Conservation (phyloP, 2,888 invertebrate genomes). For the Calliscelio sp. region DNA sequence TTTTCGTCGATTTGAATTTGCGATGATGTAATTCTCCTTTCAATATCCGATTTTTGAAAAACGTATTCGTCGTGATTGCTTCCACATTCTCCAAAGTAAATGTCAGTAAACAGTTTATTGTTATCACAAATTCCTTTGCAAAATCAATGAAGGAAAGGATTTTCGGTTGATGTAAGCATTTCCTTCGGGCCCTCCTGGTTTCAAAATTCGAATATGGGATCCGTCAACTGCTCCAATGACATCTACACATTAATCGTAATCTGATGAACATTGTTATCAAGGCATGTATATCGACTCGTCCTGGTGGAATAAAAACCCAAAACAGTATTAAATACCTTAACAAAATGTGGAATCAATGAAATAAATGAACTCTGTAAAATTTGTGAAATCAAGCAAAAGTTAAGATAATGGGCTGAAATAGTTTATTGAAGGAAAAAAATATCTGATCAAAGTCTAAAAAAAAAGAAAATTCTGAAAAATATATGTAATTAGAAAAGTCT, state of each 20-base stretch:
- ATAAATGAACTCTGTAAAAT: too few species aligned
- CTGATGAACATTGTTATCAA: slow-evolving; percentile 8
- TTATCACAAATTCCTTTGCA: slow-evolving; percentile 38
- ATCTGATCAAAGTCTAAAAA: too few species aligned
- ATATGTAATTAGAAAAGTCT: too few species aligned
- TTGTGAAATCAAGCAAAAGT: too few species aligned
- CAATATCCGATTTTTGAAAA: slow-evolving; percentile 24
- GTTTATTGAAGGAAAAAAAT: too few species aligned
- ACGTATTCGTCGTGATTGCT: slow-evolving; percentile 46
- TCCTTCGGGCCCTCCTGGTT: slow-evolving; percentile 24
- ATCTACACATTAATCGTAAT: slow-evolving; percentile 10
- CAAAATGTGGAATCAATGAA: too few species aligned
- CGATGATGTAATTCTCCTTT: not conserved
- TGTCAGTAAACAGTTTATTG: slow-evolving; percentile 44
- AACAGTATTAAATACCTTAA: too few species aligned
- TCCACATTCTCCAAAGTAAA: slow-evolving; percentile 49
- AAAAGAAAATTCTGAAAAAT: too few species aligned
- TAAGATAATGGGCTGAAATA: too few species aligned
- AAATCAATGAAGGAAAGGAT: slow-evolving; percentile 30
- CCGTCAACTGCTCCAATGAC: slow-evolving; percentile 36
- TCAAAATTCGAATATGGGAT: slow-evolving; percentile 31
- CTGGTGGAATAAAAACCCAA: too few species aligned
- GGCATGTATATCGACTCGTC: not conserved
- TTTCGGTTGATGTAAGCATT: slow-evolving; percentile 37
- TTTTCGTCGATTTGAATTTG: too few species aligned